Evolutionary conservation across 2,888 invertebrate genomes (phyloP), one percentile per base, ranked within the genome.

Genomic region (Sarcophaga subvicina): DNA sequence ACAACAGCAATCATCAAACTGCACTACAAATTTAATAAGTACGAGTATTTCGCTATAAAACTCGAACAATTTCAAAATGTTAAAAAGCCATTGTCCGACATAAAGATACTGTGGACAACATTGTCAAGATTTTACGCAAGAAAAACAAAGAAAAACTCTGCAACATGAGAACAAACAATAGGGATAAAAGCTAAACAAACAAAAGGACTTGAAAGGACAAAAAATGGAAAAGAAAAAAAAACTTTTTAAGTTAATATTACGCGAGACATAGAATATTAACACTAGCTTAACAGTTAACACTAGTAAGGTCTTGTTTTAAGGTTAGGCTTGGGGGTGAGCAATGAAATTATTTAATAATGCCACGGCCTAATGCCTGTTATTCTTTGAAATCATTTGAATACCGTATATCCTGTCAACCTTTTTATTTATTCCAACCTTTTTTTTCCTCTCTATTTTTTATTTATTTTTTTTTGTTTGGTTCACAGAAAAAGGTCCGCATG

Each of bases 401-500:
- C 45, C 62, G 27, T 22, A 85, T 64, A 81, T 85, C 81, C 85
- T 81, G 77, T 63, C 62, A 73, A 77, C 45, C 11, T 79, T 79
- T 60, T 4, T n/a, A 59, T 70, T 70, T 3, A 20, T 73, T 17
- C 10, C 37, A 37, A 37, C 37, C 8, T 37, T 37, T 37, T 37
- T 37, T 37, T 8, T 54, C 54, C 3, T 54, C 4, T 54, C 10
- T 54, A 1, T 54, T 54, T 3, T 17, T 25, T 2, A 22, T 20
- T 11, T 20, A 27, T 62, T 62, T 79, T 20, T 10, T 22, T 22
- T 22, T 22, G 71, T 20, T 10, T 62, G 2, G 2, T 1, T 4
- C 12, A 60, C 12, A 69, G 11, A 45, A 70, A 82, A 82, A 60
- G 81, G 81, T 81, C 75, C 63, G 67, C 8, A 11, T 54, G 12